These are phyloP conservation scores for Eudemis profundana DNA, from an alignment of 2,888 invertebrate genomes.

Conservation along the genomic window DNA sequence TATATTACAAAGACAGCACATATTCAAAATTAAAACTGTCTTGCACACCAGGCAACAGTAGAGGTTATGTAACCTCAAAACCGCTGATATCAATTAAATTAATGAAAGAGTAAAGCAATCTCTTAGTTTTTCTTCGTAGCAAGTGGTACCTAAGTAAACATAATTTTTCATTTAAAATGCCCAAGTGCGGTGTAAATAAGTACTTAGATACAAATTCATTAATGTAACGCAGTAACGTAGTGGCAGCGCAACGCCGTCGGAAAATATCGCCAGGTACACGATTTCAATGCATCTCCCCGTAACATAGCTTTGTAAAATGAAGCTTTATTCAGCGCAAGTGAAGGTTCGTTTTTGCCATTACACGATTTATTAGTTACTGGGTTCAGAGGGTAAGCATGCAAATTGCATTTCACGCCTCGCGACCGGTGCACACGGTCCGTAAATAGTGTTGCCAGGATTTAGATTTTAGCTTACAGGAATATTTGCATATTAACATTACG, in stretches of 20 bases:
- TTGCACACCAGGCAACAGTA: too few species aligned
- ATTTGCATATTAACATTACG: not conserved
- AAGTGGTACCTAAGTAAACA: not conserved
- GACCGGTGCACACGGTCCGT: slow-evolving; percentile 46
- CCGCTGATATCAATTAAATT: too few species aligned
- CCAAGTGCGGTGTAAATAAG: not conserved
- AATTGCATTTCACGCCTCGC: slow-evolving; percentile 57
- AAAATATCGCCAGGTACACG: not conserved
- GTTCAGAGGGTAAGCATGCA: not conserved
- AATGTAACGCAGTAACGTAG: not conserved
- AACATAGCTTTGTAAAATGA: not conserved
- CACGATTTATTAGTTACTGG: not conserved
- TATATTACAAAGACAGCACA: too few species aligned
- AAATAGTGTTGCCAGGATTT: slow-evolving; percentile 16
- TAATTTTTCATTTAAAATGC: not conserved
- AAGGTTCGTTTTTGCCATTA: not conserved
- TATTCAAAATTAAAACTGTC: too few species aligned
- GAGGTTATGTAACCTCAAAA: too few species aligned
- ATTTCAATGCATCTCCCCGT: not conserved
- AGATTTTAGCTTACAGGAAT: not conserved
- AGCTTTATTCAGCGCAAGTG: not conserved
- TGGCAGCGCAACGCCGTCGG: not conserved
- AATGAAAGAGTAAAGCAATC: too few species aligned
- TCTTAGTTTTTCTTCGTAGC: too few species aligned
- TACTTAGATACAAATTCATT: not conserved